phyloP scores from a whole-genome alignment of 2,113 vertebrate genomes.

The Cranoglanis bouderius region DNA sequence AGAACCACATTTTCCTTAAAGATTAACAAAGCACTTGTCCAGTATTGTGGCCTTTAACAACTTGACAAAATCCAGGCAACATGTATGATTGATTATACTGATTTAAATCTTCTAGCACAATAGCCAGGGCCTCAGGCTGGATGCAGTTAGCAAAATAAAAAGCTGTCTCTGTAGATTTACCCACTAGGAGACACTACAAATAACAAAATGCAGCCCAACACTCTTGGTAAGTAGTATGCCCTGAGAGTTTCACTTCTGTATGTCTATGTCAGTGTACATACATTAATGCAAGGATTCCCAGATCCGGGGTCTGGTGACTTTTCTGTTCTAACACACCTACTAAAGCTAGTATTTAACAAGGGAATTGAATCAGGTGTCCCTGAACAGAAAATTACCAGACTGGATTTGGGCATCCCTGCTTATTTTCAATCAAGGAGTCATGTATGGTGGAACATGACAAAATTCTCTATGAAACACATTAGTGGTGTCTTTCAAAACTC shows the following conservation, averaged over 20 bases:
- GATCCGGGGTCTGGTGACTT: neutral
- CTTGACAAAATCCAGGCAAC: constrained; percentile 24
- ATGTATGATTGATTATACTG: constrained; percentile 24
- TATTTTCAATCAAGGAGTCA: neutral
- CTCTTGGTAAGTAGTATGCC: neutral
- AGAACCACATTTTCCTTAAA: neutral
- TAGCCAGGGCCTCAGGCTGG: constrained; percentile 5
- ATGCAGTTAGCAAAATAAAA: constrained; percentile 9
- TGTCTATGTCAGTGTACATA: neutral
- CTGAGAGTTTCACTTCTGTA: neutral
- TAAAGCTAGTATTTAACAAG: neutral
- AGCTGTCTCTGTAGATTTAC: constrained; percentile 1
- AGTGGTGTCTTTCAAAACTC: constrained; percentile 2
- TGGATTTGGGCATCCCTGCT: neutral
- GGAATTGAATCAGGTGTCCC: constrained; percentile 8
- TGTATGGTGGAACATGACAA: neutral
- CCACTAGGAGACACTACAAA: neutral
- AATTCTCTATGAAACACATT: neutral
- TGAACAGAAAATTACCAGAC: neutral
- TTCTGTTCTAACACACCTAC: neutral
- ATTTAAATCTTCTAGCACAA: constrained; percentile 13
- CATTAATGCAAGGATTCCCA: neutral
- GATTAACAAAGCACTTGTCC: neutral
- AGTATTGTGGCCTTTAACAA: neutral
- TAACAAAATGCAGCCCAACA: constrained; percentile 5